A percentile compares a stretch with the other conserved stretches of the same genome.
phyloP scores from a whole-genome alignment of 2,888 invertebrate genomes.

The Tuberolachnus salignus region DNA sequence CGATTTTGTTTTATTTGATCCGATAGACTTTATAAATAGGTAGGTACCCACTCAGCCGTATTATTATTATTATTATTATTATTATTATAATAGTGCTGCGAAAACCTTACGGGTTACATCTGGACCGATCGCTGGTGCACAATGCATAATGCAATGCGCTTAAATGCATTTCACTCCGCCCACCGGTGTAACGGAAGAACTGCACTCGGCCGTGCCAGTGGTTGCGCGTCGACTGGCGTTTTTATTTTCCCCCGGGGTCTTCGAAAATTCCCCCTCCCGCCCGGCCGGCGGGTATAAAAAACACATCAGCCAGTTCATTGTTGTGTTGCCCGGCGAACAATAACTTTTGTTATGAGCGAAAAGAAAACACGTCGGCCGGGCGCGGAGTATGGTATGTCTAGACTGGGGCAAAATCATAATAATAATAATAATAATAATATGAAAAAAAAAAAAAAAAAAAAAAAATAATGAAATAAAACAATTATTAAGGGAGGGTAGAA shows the following conservation, averaged over 20 bases:
- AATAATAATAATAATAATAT: constrained; percentile 35
- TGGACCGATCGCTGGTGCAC: constrained; percentile 45
- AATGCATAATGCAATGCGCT: constrained; percentile 47
- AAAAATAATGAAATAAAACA: constrained; percentile 46
- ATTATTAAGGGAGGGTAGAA: constrained; percentile 31
- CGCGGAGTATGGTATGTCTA: constrained; percentile 31
- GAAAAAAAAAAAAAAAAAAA: constrained; percentile 29
- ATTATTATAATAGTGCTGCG: constrained; percentile 15
- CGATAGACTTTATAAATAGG: constrained; percentile 9
- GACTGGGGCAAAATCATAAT: constrained; percentile 51
- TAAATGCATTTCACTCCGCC: constrained; percentile 40
- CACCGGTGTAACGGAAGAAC: constrained; percentile 1
- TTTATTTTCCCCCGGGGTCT: constrained; percentile 39
- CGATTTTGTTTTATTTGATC: constrained; percentile 15
- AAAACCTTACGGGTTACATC: constrained; percentile 17
- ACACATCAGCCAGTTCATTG: constrained; percentile 42
- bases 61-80: constrained; percentile 37
- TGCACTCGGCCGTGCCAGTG: constrained; percentile 11
- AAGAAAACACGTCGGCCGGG: constrained; percentile 36
- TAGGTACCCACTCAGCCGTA: constrained; percentile 9
- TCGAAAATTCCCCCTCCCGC: constrained; percentile 47
- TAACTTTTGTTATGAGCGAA: constrained; percentile 51
- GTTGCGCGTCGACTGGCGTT: background rate
- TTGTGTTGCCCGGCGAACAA: constrained; percentile 37
- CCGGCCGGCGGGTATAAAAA: constrained; percentile 31